phyloP scores from a whole-genome alignment of 2,888 invertebrate species.

The Neoaliturus tenellus region DNA sequence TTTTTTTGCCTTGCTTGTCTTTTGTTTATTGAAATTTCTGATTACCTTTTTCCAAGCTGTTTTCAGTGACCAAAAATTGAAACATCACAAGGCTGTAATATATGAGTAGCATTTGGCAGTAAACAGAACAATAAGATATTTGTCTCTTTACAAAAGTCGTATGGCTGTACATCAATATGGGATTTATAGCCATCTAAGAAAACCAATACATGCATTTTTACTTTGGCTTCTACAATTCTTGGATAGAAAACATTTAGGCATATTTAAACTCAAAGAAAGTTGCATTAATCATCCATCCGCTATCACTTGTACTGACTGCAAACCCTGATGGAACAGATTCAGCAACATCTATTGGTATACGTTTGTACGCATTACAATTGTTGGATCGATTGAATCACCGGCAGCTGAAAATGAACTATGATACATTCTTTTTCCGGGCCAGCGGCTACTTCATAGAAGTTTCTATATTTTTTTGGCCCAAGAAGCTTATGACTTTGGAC shows the following conservation, averaged over 20 bases:
- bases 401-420: constrained; percentile 60
- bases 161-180: constrained; percentile 63
- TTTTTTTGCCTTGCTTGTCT: neutral
- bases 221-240: constrained; percentile 59
- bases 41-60: constrained; percentile 55
- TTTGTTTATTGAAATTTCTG: constrained; percentile 12
- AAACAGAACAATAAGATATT: constrained; percentile 60
- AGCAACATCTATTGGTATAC: constrained; percentile 64
- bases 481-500: constrained; percentile 62
- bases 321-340: constrained; percentile 63
- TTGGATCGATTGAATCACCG: constrained; percentile 64
- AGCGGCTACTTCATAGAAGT: constrained; percentile 62
- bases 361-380: constrained; percentile 66
- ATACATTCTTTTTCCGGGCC: constrained; percentile 54
- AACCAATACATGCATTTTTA: constrained; percentile 55
- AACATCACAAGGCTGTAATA: constrained; percentile 65
- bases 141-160: constrained; percentile 60
- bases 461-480: constrained; percentile 62
- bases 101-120: constrained; percentile 63
- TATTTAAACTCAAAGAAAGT: constrained; percentile 65
- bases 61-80: constrained; percentile 65
- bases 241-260: constrained; percentile 61
- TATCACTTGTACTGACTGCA: constrained; percentile 64
- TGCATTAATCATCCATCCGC: constrained; percentile 67
- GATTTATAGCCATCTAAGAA: constrained; percentile 62